Evolutionary conservation across 2,888 invertebrate genomes (phyloP), one percentile per base, ranked within the genome.

Genomic region (Acanthosoma haemorrhoidale): DNA sequence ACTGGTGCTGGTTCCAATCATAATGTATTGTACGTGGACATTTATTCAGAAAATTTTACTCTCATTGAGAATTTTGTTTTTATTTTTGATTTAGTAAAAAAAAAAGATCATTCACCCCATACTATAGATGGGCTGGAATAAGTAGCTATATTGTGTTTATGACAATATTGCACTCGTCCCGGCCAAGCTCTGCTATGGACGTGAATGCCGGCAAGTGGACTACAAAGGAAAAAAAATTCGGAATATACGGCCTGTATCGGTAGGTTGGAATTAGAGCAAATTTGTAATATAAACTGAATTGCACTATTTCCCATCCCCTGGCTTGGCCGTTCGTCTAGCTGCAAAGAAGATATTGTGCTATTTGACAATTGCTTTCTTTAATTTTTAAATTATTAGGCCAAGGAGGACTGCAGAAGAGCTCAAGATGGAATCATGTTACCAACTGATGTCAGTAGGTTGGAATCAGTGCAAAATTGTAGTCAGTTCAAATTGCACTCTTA

Each of bases 91-190:
- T n/a, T n/a, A n/a, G n/a, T n/a, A n/a, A n/a, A n/a, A n/a, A n/a
- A n/a, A n/a, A n/a, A n/a, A n/a, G 29, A 51, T 5, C 2, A 1
- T 51, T 51, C 11, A 21, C 21, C 25, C 71, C 71, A 38, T 59
- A 16, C 63, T 63, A 69, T 68, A 70, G 71, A 63, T 59, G 71
- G 73, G 72, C 58, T 61, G 73, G 72, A 71, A 73, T 64, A 58
- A 68, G 73, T 71, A 41, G 72, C 73, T 25, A 68, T 72, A 71
- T 71, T 72, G 67, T 68, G 16, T 70, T 66, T 77, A 76, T 72
- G 21, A 59, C 68, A 84, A 85, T 85, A 85, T 85, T 85, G 85
- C 85, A 85, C 85, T 85, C 84, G 85, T 85, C 85, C 85, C 85
- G 85, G 85, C 85, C 85, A 85, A 85, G 85, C 77, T 79, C 82